phyloP scores from a whole-genome alignment of 2,797 vertebrate species.

The Coendou prehensilis region DNA sequence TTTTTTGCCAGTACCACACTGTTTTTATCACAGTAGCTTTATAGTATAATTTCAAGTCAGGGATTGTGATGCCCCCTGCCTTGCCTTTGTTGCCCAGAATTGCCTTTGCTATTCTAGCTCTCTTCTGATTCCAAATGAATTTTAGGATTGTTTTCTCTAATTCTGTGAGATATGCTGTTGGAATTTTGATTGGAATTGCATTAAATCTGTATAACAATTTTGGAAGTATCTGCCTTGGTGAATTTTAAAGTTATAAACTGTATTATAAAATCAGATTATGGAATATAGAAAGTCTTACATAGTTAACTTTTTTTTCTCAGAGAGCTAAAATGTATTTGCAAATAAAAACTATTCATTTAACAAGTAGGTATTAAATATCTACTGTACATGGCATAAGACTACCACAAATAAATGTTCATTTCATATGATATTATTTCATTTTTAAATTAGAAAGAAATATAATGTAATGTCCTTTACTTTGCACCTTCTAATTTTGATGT shows the following conservation, averaged over 20 bases:
- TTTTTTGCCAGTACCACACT: too few relatives aligned
- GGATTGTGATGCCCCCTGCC: too few relatives aligned
- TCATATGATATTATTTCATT: not conserved
- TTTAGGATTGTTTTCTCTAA: too few relatives aligned
- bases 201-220: too few relatives aligned
- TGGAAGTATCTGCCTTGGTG: too few relatives aligned
- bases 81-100: too few relatives aligned
- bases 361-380: constrained; percentile 4
- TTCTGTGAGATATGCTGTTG: too few relatives aligned
- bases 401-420: not conserved
- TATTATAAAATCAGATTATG: constrained; percentile 38
- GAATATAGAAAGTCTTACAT: not conserved
- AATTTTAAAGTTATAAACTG: not conserved
- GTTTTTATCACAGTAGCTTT: too few relatives aligned
- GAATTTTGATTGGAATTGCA: too few relatives aligned
- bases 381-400: not conserved
- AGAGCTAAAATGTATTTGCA: constrained; percentile 21
- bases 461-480: not conserved
- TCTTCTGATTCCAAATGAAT: too few relatives aligned
- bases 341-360: constrained; percentile 16
- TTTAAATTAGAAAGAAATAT: constrained; percentile 20
- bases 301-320: not conserved
- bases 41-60: too few relatives aligned
- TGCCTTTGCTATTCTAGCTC: too few relatives aligned
- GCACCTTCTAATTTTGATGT: not conserved